A percentile compares a stretch with the other conserved stretches of the same genome.
phyloP scores from a whole-genome alignment of 2,888 invertebrate genomes.

The Cyclophora albipunctata region DNA sequence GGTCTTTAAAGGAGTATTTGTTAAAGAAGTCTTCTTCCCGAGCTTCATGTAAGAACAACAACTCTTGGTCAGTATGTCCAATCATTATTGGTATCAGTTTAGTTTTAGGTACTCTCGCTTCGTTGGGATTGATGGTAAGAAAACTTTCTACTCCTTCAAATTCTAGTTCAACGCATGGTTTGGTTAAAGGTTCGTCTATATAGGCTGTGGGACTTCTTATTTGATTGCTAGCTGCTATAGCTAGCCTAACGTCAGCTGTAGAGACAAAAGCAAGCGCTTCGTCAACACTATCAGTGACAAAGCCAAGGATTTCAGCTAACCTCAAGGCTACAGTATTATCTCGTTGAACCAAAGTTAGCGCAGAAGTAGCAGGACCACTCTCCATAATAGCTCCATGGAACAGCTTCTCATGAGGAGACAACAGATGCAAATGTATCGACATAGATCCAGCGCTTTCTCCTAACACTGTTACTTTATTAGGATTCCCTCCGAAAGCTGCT shows the following conservation, averaged over 20 bases:
- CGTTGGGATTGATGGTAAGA: constrained; percentile 4
- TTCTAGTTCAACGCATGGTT: constrained; percentile 13
- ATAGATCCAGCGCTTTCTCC: constrained; percentile 31
- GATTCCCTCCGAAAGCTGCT: constrained; percentile 33
- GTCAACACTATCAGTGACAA: constrained; percentile 8
- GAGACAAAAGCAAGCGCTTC: constrained; percentile 12
- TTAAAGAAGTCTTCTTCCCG: constrained; percentile 2
- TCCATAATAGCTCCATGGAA: constrained; percentile 22
- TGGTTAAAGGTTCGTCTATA: constrained; percentile 4
- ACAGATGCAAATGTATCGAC: constrained; percentile 26
- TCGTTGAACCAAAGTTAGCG: constrained; percentile 1
- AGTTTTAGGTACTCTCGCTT: background rate
- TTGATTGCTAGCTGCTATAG: too few species aligned
- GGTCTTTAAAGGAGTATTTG: constrained; percentile 7
- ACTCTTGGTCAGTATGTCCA: constrained; percentile 5
- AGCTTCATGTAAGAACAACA: constrained; percentile 2
- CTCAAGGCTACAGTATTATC: constrained; percentile 4
- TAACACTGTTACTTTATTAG: constrained; percentile 24
- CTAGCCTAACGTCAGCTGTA: constrained; percentile 2
- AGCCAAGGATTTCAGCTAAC: constrained; percentile 6
- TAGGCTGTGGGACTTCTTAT: background rate
- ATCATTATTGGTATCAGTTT: constrained; percentile 6
- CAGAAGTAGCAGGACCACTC: constrained; percentile 13
- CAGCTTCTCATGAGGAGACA: constrained; percentile 22
- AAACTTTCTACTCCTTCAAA: constrained; percentile 5